These are phyloP conservation scores for Stichodactyla helianthus DNA, from an alignment of 64 coral and sea anemone species.

Conservation along the genomic window DNA sequence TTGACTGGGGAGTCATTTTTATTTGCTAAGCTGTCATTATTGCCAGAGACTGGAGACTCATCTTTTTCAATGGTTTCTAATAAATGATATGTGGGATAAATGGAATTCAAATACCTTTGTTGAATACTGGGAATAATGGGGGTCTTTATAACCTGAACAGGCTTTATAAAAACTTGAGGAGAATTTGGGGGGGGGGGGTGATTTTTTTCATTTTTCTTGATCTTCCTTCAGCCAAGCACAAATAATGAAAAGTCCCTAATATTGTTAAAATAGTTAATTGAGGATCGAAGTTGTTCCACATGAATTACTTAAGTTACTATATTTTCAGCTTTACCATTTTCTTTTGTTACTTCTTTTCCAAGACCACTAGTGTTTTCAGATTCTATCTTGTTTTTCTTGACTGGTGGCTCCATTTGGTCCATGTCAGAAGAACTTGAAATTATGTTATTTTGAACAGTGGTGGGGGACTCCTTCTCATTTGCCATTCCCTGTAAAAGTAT, in stretches of 20 bases:
- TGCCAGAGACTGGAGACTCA: neutral
- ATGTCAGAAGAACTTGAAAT: conserved; percentile 16
- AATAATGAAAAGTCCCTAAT: neutral
- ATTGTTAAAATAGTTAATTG: neutral
- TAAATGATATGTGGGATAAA: neutral
- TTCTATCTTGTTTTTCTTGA: conserved; percentile 11
- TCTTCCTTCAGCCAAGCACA: too few relatives aligned
- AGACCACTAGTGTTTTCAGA: neutral
- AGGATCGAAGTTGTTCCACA: too few relatives aligned
- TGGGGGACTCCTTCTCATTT: neutral
- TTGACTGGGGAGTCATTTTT: neutral
- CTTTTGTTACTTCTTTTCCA: neutral
- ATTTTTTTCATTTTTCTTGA: too few relatives aligned
- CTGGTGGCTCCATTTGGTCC: conserved; percentile 7
- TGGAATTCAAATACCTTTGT: too few relatives aligned
- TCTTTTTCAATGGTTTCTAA: neutral
- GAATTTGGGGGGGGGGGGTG: too few relatives aligned
- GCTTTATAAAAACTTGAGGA: too few relatives aligned
- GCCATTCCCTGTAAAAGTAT: conserved; percentile 5
- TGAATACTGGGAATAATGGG: too few relatives aligned
- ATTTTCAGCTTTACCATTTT: neutral
- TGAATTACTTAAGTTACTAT: too few relatives aligned
- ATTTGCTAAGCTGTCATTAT: neutral
- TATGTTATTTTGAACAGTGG: neutral
- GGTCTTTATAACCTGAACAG: too few relatives aligned